These are phyloP conservation scores for Rhadina sibilatrix DNA, from an alignment of 2,113 vertebrate species.

Conservation along the genomic window DNA sequence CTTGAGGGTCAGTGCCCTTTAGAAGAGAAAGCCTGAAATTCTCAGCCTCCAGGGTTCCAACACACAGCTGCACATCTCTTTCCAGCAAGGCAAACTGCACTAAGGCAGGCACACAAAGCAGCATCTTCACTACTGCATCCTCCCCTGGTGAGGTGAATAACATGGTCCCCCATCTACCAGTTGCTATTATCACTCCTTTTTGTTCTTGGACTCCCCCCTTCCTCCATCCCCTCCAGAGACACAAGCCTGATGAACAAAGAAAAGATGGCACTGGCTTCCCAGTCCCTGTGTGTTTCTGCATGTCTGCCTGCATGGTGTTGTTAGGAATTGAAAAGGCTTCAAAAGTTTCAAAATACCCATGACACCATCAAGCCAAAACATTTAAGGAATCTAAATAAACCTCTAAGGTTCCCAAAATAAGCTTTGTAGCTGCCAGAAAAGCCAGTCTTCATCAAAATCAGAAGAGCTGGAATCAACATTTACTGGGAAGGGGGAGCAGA, in stretches of 20 bases:
- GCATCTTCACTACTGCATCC: not conserved
- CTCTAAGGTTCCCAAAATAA: constrained; percentile 38
- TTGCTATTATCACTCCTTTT: not conserved
- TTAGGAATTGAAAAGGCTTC: constrained; percentile 33
- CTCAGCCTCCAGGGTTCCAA: not conserved
- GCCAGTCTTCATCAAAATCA: constrained; percentile 57
- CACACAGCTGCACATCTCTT: not conserved
- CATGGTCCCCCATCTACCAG: not conserved
- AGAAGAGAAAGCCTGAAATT: not conserved
- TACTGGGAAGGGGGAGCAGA: not conserved
- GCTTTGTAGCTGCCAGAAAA: constrained; percentile 62
- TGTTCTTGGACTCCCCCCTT: not conserved
- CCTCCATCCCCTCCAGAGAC: not conserved
- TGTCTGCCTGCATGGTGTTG: not conserved
- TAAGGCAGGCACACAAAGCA: not conserved
- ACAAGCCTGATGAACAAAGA: not conserved
- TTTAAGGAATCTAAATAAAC: constrained; percentile 58
- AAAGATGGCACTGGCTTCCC: not conserved
- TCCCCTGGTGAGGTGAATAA: not conserved
- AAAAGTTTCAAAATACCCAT: constrained; percentile 42
- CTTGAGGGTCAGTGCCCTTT: not conserved
- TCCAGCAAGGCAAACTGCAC: not conserved
- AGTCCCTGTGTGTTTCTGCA: not conserved
- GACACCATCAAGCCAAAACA: constrained; percentile 45
- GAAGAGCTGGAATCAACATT: constrained; percentile 29